Conservation (phyloP, 2,797 vertebrate genomes). For the Emydoidea blandingii region DNA sequence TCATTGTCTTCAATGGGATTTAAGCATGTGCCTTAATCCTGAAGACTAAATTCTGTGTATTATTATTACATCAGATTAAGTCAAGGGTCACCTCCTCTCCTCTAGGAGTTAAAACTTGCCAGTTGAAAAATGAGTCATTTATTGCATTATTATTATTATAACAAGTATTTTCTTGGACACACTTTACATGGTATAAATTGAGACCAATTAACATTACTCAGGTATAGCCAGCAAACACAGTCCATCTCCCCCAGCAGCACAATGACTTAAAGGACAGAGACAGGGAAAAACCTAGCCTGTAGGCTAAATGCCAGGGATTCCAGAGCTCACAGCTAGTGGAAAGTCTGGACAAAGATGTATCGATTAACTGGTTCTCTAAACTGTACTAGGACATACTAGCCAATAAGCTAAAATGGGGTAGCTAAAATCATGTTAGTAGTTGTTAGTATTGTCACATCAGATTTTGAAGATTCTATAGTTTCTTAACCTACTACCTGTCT, state of each 20-base stretch:
- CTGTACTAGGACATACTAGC: neutral
- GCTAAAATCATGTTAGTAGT: neutral
- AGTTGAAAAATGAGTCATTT: neutral
- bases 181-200: neutral
- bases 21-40: neutral
- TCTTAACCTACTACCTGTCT: neutral
- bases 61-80: slow-evolving; percentile 1
- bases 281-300: neutral
- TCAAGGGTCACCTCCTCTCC: neutral
- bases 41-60: neutral
- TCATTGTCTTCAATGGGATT: slow-evolving; percentile 12
- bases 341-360: neutral
- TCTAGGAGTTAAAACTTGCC: neutral
- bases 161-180: neutral
- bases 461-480: neutral
- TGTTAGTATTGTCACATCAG: neutral
- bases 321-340: neutral
- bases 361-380: neutral
- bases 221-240: neutral
- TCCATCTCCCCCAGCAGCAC: neutral
- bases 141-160: neutral
- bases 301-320: slow-evolving; percentile 35
- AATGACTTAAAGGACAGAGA: slow-evolving; percentile 23
- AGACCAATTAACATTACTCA: neutral
- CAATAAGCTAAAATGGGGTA: neutral